Evolutionary conservation across 2,797 vertebrate species (phyloP).

Genomic region (Amphiprion clarkii): DNA sequence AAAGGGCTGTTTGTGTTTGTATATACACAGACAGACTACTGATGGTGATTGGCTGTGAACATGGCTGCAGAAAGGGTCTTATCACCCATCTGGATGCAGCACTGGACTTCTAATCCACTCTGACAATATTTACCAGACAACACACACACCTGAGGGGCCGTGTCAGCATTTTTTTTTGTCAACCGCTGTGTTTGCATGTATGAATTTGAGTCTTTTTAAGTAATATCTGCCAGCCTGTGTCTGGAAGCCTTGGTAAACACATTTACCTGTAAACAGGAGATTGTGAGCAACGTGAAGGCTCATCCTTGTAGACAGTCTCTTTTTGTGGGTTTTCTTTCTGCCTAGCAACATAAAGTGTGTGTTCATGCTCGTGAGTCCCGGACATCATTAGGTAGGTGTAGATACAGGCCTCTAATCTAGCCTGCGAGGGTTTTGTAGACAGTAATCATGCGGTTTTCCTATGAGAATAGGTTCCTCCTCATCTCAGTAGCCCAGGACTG

Average conservation of each 20-base stretch:
- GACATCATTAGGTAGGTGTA: constrained; percentile 33
- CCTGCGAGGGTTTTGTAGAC: constrained; percentile 35
- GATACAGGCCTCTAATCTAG: constrained; percentile 28
- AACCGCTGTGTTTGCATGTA: constrained; percentile 20
- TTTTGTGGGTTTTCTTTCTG: constrained; percentile 12
- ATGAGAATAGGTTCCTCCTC: constrained; percentile 38
- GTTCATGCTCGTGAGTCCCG: constrained; percentile 19
- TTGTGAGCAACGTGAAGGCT: background rate
- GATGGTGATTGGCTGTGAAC: constrained; percentile 64
- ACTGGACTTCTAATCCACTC: constrained; percentile 66
- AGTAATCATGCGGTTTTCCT: constrained; percentile 11
- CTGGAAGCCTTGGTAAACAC: constrained; percentile 18
- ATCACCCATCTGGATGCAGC: constrained; percentile 65
- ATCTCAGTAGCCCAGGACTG: constrained; percentile 18
- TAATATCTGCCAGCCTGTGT: constrained; percentile 15
- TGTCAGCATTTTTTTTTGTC: constrained; percentile 34
- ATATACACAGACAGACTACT: constrained; percentile 30
- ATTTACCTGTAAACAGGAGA: background rate
- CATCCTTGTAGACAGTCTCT: background rate
- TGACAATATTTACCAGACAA: constrained; percentile 68
- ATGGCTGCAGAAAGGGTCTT: constrained; percentile 59
- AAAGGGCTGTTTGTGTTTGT: constrained; percentile 3
- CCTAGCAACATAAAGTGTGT: constrained; percentile 13
- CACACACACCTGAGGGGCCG: constrained; percentile 35
- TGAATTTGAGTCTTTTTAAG: constrained; percentile 25